These are phyloP conservation scores for Megaceryle maxima DNA, from an alignment of 2,113 vertebrate genomes.

Conservation along the genomic window DNA sequence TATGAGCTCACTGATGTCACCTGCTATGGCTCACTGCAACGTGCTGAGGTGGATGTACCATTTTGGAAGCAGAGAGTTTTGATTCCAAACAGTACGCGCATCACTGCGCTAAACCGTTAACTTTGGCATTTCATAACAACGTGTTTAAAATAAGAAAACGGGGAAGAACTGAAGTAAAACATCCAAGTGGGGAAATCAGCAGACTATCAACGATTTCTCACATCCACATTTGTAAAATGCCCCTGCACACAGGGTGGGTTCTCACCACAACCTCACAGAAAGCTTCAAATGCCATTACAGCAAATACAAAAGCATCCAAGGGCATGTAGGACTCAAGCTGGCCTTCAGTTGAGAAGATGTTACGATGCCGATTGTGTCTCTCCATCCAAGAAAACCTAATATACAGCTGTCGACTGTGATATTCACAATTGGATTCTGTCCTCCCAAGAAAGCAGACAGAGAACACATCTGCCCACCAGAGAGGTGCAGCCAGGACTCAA, in stretches of 20 bases:
- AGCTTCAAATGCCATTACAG: not conserved
- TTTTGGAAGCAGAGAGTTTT: not conserved
- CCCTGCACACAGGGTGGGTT: not conserved
- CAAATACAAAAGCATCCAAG: not conserved
- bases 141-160: not conserved
- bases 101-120: not conserved
- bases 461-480: not conserved
- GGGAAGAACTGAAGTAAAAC: not conserved
- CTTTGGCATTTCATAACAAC: conserved; percentile 44
- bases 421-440: not conserved
- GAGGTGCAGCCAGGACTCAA: not conserved
- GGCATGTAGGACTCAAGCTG: not conserved
- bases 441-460: not conserved
- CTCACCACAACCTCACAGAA: not conserved
- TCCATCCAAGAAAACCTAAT: not conserved
- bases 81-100: not conserved
- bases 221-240: not conserved
- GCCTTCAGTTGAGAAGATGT: not conserved
- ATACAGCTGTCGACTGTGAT: not conserved
- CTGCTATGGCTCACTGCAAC: not conserved
- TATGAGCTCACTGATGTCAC: not conserved
- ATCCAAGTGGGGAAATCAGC: not conserved
- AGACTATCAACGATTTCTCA: not conserved
- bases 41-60: rapidly evolving
- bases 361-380: rapidly evolving